These are phyloP conservation scores for Drosophila pseudotakahashii DNA, from an alignment of 2,888 invertebrate species.

Conservation along the genomic window DNA sequence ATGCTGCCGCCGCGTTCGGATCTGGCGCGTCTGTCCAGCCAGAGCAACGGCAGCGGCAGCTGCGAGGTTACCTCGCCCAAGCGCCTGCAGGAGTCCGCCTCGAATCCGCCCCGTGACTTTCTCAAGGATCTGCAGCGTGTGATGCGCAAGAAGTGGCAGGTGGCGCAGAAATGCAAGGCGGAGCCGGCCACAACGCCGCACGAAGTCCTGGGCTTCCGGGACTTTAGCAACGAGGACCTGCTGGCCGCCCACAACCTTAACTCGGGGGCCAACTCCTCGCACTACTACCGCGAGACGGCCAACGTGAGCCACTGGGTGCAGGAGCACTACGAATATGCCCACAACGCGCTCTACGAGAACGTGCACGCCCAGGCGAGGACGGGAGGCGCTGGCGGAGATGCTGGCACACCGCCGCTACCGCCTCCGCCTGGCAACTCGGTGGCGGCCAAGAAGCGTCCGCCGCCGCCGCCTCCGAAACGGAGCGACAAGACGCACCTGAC, in stretches of 20 bases:
- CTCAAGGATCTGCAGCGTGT: conserved; percentile 95
- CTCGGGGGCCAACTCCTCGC: conserved; percentile 78
- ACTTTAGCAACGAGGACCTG: conserved; percentile 87
- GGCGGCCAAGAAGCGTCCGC: conserved; percentile 88
- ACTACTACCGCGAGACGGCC: conserved; percentile 85
- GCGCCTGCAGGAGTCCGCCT: conserved; percentile 89
- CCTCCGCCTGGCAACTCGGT: conserved; percentile 54
- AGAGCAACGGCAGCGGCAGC: conserved; percentile 73
- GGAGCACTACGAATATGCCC: conserved; percentile 88
- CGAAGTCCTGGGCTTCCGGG: conserved; percentile 95
- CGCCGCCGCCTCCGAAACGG: conserved; percentile 95
- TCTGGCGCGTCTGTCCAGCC: conserved; percentile 89
- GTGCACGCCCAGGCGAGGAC: conserved; percentile 85
- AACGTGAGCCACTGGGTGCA: conserved; percentile 96
- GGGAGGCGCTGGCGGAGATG: conserved; percentile 27
- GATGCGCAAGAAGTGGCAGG: conserved; percentile 97
- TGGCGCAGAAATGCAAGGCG: conserved; percentile 95
- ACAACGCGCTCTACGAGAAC: conserved; percentile 88
- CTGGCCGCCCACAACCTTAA: conserved; percentile 81
- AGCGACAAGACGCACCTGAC: conserved; percentile 94
- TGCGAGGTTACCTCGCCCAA: conserved; percentile 88
- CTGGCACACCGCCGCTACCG: conserved; percentile 39
- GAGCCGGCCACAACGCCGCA: conserved; percentile 95
- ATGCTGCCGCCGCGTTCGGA: conserved; percentile 91
- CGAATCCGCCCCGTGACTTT: conserved; percentile 92